Evolutionary conservation across 2,113 vertebrate genomes (phyloP), one percentile per base, ranked within the genome.

Genomic region (Hemibagrus wyckioides): DNA sequence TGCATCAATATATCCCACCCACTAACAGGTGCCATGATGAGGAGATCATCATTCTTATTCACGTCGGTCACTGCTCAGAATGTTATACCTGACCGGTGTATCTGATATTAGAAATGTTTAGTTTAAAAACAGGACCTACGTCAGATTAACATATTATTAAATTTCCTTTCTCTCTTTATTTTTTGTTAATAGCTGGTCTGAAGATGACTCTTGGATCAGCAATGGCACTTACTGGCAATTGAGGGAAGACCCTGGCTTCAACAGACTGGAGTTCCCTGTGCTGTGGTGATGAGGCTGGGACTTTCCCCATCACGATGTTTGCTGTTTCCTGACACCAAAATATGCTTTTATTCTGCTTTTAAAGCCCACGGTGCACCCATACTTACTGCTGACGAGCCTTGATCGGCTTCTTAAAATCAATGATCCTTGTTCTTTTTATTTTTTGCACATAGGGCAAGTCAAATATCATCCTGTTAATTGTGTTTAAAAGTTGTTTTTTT

Each of bases 141-240:
- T 23, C n/a, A n/a, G n/a, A n/a, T n/a, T n/a, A n/a, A n/a, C n/a
- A n/a, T n/a, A n/a, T n/a, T n/a, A n/a, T n/a, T n/a, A n/a, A n/a
- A n/a, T n/a, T n/a, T n/a, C n/a, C 7, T 44, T 44, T 44, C 7
- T 44, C 7, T 44, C 7, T 11, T 86, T 76, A 87, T 3, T 23
- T 92, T 44, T 90, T 80, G 92, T n/a, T 6, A 82, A 65, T 91
- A 99, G 98, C 93, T 97, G 96, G 93, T 96, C 97, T 25, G 93
- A 39, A 0, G 94, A 97, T 30, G 98, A 99, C 82, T 95, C 94
- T 0, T 99, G 98, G 98, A 94, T 98, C 89, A 98, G 96, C 95
- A 98, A 96, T 48, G 95, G 96, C 89, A 95, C 96, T 0, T 99
- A 99, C 91, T 96, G 98, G 96, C 96, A 97, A 48, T 93, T 95